phyloP scores from a whole-genome alignment of 2,888 invertebrate species.

The Spicauda simplicius region DNA sequence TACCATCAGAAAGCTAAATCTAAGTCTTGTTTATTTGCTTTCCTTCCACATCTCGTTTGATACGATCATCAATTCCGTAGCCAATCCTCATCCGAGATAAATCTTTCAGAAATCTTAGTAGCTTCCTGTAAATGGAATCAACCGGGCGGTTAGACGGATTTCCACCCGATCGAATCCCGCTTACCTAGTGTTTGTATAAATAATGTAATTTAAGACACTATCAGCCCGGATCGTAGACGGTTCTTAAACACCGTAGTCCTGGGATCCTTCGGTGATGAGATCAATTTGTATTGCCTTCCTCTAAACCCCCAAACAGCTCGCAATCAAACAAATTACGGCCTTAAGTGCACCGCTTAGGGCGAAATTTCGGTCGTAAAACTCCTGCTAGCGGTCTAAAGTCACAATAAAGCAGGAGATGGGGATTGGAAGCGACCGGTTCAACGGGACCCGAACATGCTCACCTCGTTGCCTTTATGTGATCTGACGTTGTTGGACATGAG shows the following conservation, averaged over 20 bases:
- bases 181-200: conserved; percentile 51
- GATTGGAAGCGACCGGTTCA: conserved; percentile 56
- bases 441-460: conserved; percentile 51
- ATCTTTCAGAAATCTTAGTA: conserved; percentile 18
- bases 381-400: conserved; percentile 53
- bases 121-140: conserved; percentile 13
- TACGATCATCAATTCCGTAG: conserved; percentile 25
- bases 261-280: conserved; percentile 51
- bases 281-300: conserved; percentile 75
- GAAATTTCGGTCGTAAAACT: conserved; percentile 53
- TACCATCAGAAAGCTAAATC: conserved; percentile 8
- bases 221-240: conserved; percentile 47
- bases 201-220: conserved; percentile 64
- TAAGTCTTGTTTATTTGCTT: conserved; percentile 7
- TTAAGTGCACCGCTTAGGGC: conserved; percentile 56
- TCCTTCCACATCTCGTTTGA: conserved; percentile 3
- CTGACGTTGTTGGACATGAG: conserved; percentile 38
- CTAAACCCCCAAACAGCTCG: conserved; percentile 45
- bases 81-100: conserved; percentile 18
- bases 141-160: conserved; percentile 20
- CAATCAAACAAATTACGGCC: conserved; percentile 57
- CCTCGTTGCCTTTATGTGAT: conserved; percentile 39
- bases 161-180: conserved; percentile 14
- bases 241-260: conserved; percentile 48
- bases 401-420: conserved; percentile 67